Base-by-base conservation (phyloP, 2,113 vertebrate species). In the Salvelinus fontinalis region DNA sequence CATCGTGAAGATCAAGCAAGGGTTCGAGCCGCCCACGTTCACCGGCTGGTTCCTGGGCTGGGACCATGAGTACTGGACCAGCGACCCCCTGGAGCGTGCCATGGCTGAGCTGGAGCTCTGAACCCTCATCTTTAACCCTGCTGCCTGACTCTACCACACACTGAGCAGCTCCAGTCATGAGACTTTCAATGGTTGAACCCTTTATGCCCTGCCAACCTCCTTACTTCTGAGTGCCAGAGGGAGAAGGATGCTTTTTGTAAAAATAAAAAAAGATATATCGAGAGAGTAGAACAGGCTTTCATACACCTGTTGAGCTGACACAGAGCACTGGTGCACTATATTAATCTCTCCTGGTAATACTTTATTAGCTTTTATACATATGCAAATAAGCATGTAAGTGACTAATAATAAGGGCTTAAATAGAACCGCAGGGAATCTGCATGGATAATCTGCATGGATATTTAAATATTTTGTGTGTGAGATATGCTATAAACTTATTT, bases 31-130 rank as follows among this genome's bases (percentile, higher is more conserved):
- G 0, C 97, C 97, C 0, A 98, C 98, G 11, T 99, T 99, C 82
- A 95, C 95, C 0, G 98, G 98, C 82, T 99, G 98, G 98, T 99
- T 99, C 95, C 93, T 99, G 73, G 97, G 96, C 85, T 99, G 98
- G 98, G 97, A 99, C 0, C 84, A 96, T 0, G 94, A 94, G 74
- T 99, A 98, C 92, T 99, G 98, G 98, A 87, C 91, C 74, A 90
- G 91, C 5, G 96, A 98, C 79, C 97, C 97, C 0, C 86, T 99
- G 84, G 91, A 99, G 80, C 90, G 96, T 11, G 96, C 94, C 9
- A 91, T 98, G 92, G 97, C 96, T 3, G 95, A 97, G 1, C 93
- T 99, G 86, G 89, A 94, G 57, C 85, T 95, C 75, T 98, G 83
- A 96, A 80, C 86, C 87, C 83, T 83, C 26, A 71, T 75, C 82